A percentile compares a stretch with the other conserved stretches of the same genome.
Evolutionary conservation across 2,113 vertebrate genomes (phyloP).

Genomic region (Haemorhous mexicanus): DNA sequence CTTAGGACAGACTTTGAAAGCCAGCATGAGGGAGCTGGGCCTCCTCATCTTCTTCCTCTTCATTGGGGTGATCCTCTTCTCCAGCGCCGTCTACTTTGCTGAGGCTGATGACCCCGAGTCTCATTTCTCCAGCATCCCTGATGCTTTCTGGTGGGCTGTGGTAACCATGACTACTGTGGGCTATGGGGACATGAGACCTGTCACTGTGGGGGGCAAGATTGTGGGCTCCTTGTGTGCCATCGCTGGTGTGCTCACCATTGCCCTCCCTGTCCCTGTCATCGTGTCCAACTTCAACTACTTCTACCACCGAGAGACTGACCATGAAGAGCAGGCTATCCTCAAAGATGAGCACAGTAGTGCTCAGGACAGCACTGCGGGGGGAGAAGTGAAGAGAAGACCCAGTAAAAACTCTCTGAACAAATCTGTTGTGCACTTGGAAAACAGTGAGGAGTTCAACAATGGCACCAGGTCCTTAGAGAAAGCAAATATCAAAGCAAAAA

Average conservation of each 20-base stretch:
- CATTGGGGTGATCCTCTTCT: constrained; percentile 96
- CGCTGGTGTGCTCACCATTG: constrained; percentile 92
- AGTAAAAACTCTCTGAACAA: constrained; percentile 78
- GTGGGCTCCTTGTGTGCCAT: constrained; percentile 96
- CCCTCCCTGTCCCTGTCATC: constrained; percentile 94
- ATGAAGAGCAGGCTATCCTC: constrained; percentile 81
- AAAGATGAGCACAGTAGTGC: constrained; percentile 80
- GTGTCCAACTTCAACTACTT: constrained; percentile 99
- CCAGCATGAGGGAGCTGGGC: constrained; percentile 94
- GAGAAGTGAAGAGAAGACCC: constrained; percentile 74
- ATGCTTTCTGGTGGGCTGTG: constrained; percentile 98
- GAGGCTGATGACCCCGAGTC: constrained; percentile 91
- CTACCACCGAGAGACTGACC: constrained; percentile 94
- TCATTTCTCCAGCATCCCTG: constrained; percentile 96
- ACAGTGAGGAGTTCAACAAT: constrained; percentile 68
- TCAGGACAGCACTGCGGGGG: constrained; percentile 49
- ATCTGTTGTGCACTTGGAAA: constrained; percentile 78
- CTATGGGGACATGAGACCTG: constrained; percentile 94
- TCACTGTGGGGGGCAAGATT: constrained; percentile 94
- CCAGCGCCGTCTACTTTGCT: constrained; percentile 93
- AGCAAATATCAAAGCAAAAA: constrained; percentile 87
- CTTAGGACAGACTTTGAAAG: constrained; percentile 92
- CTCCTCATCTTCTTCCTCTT: constrained; percentile 98
- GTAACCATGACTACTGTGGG: constrained; percentile 98
- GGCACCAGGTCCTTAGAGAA: constrained; percentile 76